Conservation (phyloP, 2,113 vertebrate genomes). For the Lota lota region DNA sequence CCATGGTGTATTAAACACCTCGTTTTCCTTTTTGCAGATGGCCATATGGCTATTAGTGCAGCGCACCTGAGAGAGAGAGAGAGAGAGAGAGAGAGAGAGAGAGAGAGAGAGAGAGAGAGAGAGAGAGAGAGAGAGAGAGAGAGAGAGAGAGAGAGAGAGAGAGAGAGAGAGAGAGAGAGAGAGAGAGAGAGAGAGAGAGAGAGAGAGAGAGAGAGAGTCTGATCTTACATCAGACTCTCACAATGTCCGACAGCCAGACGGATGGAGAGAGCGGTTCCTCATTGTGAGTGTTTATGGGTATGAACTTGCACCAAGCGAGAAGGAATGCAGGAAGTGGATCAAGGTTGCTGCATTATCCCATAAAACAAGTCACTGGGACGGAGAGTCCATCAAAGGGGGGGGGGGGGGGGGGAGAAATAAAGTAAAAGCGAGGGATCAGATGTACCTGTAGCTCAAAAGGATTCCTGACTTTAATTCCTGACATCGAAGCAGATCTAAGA, state of each 20-base stretch:
- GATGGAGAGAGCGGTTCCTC: background rate
- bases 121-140: too few relatives aligned
- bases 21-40: too few relatives aligned
- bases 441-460: conserved; percentile 17
- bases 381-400: background rate
- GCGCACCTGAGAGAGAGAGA: too few relatives aligned
- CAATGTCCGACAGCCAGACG: conserved; percentile 6
- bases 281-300: conserved; percentile 4
- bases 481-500: conserved; percentile 7
- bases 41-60: too few relatives aligned
- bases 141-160: too few relatives aligned
- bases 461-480: background rate
- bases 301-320: conserved; percentile 17
- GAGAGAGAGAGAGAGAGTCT: too few relatives aligned
- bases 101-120: too few relatives aligned
- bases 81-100: too few relatives aligned
- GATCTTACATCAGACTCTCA: background rate
- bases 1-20: too few relatives aligned
- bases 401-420: too few relatives aligned
- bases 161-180: too few relatives aligned
- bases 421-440: background rate
- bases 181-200: too few relatives aligned
- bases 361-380: conserved; percentile 13
- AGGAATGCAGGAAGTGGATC: conserved; percentile 12
- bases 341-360: background rate